Evolutionary conservation across 2,888 invertebrate species (phyloP).

Genomic region (Caradrina clavipalpis): DNA sequence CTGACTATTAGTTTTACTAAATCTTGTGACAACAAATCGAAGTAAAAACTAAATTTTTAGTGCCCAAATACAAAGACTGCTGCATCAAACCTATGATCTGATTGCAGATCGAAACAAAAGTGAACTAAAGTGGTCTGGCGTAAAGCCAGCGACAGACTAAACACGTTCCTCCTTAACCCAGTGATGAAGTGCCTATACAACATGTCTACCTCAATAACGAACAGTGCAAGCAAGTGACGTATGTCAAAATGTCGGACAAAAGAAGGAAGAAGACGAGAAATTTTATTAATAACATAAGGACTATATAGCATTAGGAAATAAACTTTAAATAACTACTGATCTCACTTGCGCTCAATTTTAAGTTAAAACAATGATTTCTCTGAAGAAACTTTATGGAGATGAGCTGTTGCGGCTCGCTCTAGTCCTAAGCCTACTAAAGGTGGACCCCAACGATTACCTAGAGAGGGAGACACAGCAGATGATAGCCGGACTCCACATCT

Average conservation of each 20-base stretch:
- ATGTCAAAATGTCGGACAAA: conserved; percentile 85
- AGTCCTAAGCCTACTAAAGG: conserved; percentile 94
- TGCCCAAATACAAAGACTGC: conserved; percentile 51
- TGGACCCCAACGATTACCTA: conserved; percentile 93
- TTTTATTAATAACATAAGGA: conserved; percentile 57
- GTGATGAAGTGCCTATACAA: conserved; percentile 53
- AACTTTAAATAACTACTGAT: conserved; percentile 52
- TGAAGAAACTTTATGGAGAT: conserved; percentile 95
- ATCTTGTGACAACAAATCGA: neutral
- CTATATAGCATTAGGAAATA: conserved; percentile 53
- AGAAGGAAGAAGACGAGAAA: conserved; percentile 80
- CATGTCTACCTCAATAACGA: conserved; percentile 32
- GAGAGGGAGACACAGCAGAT: conserved; percentile 90
- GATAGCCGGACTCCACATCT: conserved; percentile 90
- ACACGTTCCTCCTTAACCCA: conserved; percentile 21
- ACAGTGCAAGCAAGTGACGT: conserved; percentile 74
- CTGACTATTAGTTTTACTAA: neutral
- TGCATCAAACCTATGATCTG: conserved; percentile 29
- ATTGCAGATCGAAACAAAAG: conserved; percentile 52
- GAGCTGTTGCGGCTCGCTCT: conserved; percentile 95
- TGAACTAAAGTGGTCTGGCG: conserved; percentile 47
- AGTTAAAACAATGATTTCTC: conserved; percentile 92
- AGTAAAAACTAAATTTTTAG: conserved; percentile 1
- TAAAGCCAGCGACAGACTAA: conserved; percentile 44
- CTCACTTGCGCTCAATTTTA: conserved; percentile 67